Conservation (phyloP, 2,797 vertebrate genomes). For the Chrysocyon brachyurus region DNA sequence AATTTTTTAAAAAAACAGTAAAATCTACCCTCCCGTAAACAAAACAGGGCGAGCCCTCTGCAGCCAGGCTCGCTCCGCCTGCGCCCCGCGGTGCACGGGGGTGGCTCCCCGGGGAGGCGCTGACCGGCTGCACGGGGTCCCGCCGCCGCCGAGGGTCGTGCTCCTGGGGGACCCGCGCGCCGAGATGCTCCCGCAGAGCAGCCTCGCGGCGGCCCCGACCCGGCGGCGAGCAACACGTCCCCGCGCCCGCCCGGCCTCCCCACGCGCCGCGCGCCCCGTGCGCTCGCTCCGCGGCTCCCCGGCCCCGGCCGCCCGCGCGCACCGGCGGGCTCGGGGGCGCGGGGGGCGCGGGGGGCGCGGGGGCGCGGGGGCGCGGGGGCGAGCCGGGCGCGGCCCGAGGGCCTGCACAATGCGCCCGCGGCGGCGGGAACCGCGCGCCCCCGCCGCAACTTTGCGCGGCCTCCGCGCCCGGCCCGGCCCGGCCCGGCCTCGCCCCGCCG, state of each 20-base stretch:
- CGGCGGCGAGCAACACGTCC: slow-evolving; percentile 42
- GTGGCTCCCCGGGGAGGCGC: neutral
- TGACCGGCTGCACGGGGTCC: neutral
- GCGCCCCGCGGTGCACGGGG: neutral
- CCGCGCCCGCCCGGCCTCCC: slow-evolving; percentile 62
- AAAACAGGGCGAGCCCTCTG: neutral
- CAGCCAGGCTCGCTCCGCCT: neutral
- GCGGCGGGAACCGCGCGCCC: slow-evolving; percentile 74
- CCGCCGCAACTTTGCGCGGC: slow-evolving; percentile 64
- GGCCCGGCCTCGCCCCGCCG: neutral
- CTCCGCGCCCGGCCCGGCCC: slow-evolving; percentile 48
- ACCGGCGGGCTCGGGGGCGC: neutral
- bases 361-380: neutral
- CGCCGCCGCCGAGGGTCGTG: too few species aligned
- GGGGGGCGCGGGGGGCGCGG: neutral
- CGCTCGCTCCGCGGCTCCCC: slow-evolving; percentile 4
- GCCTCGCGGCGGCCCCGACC: neutral
- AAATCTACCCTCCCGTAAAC: neutral
- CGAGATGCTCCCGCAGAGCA: neutral
- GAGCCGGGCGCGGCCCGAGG: slow-evolving; percentile 63
- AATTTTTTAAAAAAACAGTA: neutral
- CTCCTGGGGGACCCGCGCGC: too few species aligned
- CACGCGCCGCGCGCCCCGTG: slow-evolving; percentile 22
- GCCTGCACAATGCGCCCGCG: slow-evolving; percentile 76
- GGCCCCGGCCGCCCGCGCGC: slow-evolving; percentile 35